These are phyloP conservation scores for Steinernema hermaphroditum DNA, from an alignment of 2,888 invertebrate species.

Conservation along the genomic window DNA sequence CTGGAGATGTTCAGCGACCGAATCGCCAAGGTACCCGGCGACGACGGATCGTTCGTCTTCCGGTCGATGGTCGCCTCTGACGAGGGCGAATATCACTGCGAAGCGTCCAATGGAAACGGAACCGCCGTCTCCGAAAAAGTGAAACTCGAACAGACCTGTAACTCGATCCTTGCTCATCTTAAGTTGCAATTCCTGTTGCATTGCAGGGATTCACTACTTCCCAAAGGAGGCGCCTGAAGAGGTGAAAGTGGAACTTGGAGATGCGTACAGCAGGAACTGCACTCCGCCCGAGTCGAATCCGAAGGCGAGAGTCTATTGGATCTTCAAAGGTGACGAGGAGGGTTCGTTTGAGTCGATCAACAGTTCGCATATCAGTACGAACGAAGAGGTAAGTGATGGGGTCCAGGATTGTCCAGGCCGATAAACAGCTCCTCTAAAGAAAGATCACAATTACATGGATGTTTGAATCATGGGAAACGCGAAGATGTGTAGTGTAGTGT, in stretches of 20 bases:
- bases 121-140: conserved; percentile 68
- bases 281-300: conserved; percentile 63
- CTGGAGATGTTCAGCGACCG: conserved; percentile 75
- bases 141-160: conserved; percentile 61
- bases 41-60: conserved; percentile 80
- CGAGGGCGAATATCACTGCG: conserved; percentile 70
- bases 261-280: conserved; percentile 63
- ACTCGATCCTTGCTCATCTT: conserved; percentile 36
- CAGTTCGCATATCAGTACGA: conserved; percentile 64
- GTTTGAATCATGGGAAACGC: no score
- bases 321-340: conserved; percentile 61
- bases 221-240: conserved; percentile 50
- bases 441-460: no score
- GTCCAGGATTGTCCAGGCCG: no score
- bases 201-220: conserved; percentile 59
- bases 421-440: no score
- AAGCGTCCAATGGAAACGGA: conserved; percentile 90
- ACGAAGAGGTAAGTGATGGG: conserved; percentile 62
- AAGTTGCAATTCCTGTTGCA: neutral
- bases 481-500: no score
- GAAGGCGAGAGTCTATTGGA: conserved; percentile 64
- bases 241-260: conserved; percentile 60
- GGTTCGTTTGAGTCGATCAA: conserved; percentile 63
- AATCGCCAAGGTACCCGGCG: conserved; percentile 88
- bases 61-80: conserved; percentile 55